Percentiles rank a stretch among this genome's conserved stretches.
Evolutionary conservation across 2,888 invertebrate species (phyloP).

Genomic region (Hemithea aestivaria): DNA sequence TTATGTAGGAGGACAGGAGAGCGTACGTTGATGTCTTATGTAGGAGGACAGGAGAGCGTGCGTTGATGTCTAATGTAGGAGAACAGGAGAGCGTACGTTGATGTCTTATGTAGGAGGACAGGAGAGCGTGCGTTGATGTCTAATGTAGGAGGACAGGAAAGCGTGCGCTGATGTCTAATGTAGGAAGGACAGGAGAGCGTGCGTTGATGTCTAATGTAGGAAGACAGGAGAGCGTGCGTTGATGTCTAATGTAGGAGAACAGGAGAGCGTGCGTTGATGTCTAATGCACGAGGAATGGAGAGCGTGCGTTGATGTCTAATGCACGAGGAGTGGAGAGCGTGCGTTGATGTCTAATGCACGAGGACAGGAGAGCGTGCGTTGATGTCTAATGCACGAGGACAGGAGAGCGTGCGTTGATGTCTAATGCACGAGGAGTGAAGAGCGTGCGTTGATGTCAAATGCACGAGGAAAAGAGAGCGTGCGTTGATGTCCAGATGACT

Average conservation of each 20-base stretch:
- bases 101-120: too few species aligned
- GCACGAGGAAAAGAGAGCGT: slow-evolving; percentile 1
- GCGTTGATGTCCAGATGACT: neutral
- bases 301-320: slow-evolving; percentile 5
- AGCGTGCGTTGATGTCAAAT: too few species aligned
- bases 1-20: too few species aligned
- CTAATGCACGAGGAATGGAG: neutral
- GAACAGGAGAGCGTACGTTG: too few species aligned
- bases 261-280: neutral
- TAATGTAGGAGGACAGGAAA: too few species aligned
- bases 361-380: slow-evolving; percentile 1
- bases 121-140: too few species aligned
- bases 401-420: neutral
- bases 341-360: slow-evolving; percentile 4
- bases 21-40: too few species aligned
- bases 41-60: too few species aligned
- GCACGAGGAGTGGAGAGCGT: neutral
- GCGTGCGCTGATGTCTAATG: slow-evolving; percentile 1
- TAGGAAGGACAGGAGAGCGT: neutral
- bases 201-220: neutral
- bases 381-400: slow-evolving; percentile 2
- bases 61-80: too few species aligned
- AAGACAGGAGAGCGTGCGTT: neutral
- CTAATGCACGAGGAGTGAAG: too few species aligned
- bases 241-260: slow-evolving; percentile 2